Percentiles rank a stretch among this genome's conserved stretches.
Evolutionary conservation across 1,140 invertebrate species (phyloP).

Genomic region (Papilio helenus): DNA sequence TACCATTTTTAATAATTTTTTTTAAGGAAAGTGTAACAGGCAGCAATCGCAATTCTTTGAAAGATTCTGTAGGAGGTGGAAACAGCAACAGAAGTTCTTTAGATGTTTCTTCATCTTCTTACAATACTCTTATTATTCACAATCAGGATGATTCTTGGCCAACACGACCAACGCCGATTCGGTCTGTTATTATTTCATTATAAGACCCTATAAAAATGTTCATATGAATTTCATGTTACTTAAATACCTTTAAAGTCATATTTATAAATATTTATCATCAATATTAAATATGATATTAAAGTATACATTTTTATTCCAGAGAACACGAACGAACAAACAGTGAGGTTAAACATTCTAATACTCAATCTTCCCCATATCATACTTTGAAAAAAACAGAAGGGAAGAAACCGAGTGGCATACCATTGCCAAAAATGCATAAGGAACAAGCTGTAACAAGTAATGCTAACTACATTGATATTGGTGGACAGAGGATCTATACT

Average conservation of each 20-base stretch:
- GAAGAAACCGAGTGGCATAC: slow-evolving; percentile 80
- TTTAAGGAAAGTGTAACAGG: slow-evolving; percentile 81
- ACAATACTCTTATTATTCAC: slow-evolving; percentile 92
- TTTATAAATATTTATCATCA: background rate
- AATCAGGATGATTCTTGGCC: slow-evolving; percentile 88
- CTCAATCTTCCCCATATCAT: slow-evolving; percentile 80
- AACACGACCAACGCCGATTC: slow-evolving; percentile 72
- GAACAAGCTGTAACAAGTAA: slow-evolving; percentile 69
- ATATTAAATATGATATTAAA: background rate
- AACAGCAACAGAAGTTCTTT: slow-evolving; percentile 89
- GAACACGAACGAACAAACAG: slow-evolving; percentile 78
- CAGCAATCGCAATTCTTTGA: slow-evolving; percentile 87
- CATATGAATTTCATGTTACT: background rate
- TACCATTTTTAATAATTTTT: slow-evolving; percentile 9
- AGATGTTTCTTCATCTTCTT: slow-evolving; percentile 89
- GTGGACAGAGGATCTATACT: slow-evolving; percentile 78
- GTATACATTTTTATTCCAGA: slow-evolving; percentile 49
- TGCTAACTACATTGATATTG: slow-evolving; percentile 78
- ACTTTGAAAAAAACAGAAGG: slow-evolving; percentile 71
- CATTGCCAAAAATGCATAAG: slow-evolving; percentile 74
- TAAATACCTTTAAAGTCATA: background rate
- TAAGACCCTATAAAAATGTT: too few relatives aligned
- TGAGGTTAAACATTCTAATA: slow-evolving; percentile 76
- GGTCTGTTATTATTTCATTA: slow-evolving; percentile 53
- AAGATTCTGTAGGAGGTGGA: slow-evolving; percentile 87